Evolutionary conservation across 2,113 vertebrate species (phyloP), one percentile per base, ranked within the genome.

Genomic region (Rynchops niger): DNA sequence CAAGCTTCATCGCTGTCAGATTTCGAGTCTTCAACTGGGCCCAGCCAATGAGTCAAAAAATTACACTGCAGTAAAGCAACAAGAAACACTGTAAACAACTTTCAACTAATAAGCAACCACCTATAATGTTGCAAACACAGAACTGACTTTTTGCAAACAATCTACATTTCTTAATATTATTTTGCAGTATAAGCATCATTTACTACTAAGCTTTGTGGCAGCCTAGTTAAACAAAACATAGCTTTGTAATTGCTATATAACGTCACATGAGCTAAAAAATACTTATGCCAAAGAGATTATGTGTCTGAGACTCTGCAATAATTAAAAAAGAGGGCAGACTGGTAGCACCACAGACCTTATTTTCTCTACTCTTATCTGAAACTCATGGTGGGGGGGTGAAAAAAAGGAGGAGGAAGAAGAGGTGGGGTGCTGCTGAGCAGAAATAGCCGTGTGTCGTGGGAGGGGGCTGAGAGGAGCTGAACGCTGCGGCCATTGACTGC

Each of bases 91-190:
- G 13, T 9, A 89, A 83, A 70, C 17, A 27, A 70, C 40, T 72
- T 65, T 15, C 66, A 69, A 15, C 45, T 32, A 36, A 58, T 49
- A 29, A 65, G 5, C 30, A n/a, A 11, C 4, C 43, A 69, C 40
- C 36, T 29, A 3, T 15, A 56, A 36, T 1, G 7, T 0, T 45
- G 43, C 47, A 67, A 78, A 45, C 76, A 62, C 42, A 53, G 65
- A 86, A 86, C 0, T 23, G 36, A 53, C 23, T 78, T 53, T 0
- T 2, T 10, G 65, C 5, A 0, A 19, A 18, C 0, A 2, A 52
- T 12, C 34, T 36, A 8, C 1, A 7, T 65, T 65, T 45, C 47
- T 43, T 25, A 50, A 42, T 5, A n/a, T 6, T 52, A 43, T 56
- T 77, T 56, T 30, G 77, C 73, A 92, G 25, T 15, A 2, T 16